Evolutionary conservation across 2,113 vertebrate species (phyloP), one percentile per base, ranked within the genome.

Genomic region (Calidris pugnax): DNA sequence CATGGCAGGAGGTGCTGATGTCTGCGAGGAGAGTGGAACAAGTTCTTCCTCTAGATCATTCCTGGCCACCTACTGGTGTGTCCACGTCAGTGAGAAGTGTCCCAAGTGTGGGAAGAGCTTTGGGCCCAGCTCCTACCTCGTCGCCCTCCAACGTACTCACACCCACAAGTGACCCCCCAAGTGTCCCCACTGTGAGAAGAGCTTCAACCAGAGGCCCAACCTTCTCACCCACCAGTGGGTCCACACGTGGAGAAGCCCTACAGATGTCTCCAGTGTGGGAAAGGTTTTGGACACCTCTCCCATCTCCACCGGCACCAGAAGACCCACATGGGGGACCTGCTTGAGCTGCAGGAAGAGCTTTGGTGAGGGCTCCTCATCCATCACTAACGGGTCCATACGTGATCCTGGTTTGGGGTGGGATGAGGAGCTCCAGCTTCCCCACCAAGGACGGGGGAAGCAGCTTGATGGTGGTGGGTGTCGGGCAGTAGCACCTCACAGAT

Each of bases 181-280:
- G 28, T 21, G 64, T 32, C 43, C 55, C 2, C 3, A 14, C 14
- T 50, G 55, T 0, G 11, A 56, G 43, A 71, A 22, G 66, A 50
- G 4, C 66, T 60, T 82, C 79, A 33, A 22, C n/a, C 53, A 50
- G 14, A 82, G 24, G n/a, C 50, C 35, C 28, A 47, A 68, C 43
- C 43, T 83, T 10, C 35, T 59, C 27, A 47, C 24, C 13, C n/a
- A 50, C n/a, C 79, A 37, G 71, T 6, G 21, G 21, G 47, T 96
- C 59, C 98, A 98, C 86, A 97, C 2, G 96, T 96, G 20, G 95
- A 95, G 76, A 97, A 79, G 93, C 96, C 94, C 7, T 84, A 20
- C 11, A 95, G 94, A 7, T 98, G 98, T 75, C 96, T 98, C 57
- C 92, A 98, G 90, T 98, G 98, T 63, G 97, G 98, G 83, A 98